Percentiles rank a stretch among this genome's conserved stretches.
These are phyloP conservation scores for Andrena haemorrhoa DNA, from an alignment of 2,888 invertebrate species.

Conservation along the genomic window DNA sequence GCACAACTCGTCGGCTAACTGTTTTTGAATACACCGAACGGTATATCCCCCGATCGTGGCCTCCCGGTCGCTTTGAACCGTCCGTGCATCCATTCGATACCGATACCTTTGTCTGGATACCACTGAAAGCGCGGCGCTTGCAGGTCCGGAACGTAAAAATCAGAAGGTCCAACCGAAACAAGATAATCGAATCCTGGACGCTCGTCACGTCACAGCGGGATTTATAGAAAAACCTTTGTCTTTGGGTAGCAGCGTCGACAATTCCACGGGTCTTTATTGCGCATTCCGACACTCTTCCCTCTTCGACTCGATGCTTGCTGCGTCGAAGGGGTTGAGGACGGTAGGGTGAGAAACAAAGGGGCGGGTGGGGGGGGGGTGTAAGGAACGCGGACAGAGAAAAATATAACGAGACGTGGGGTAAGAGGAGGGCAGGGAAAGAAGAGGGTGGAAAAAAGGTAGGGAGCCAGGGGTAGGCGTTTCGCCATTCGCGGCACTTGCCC, in stretches of 20 bases:
- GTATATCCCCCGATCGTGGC: neutral
- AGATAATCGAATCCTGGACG: constrained; percentile 58
- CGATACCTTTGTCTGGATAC: neutral
- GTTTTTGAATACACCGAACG: neutral
- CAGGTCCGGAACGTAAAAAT: constrained; percentile 25
- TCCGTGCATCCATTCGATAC: neutral
- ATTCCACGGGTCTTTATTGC: constrained; percentile 70
- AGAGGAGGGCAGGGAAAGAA: neutral
- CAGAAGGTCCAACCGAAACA: constrained; percentile 18
- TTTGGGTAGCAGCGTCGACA: constrained; percentile 56
- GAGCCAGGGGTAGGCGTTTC: constrained; percentile 45
- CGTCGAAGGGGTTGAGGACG: neutral
- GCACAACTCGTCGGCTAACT: neutral
- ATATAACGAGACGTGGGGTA: neutral
- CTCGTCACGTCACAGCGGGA: constrained; percentile 52
- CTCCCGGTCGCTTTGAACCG: neutral
- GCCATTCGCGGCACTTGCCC: constrained; percentile 72
- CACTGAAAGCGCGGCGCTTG: neutral
- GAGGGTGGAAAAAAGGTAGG: constrained; percentile 12
- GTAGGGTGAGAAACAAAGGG: constrained; percentile 19
- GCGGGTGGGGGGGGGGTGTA: neutral
- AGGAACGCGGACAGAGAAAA: neutral
- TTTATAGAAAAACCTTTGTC: constrained; percentile 69
- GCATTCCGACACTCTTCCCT: constrained; percentile 68
- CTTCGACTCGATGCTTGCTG: constrained; percentile 32